Evolutionary conservation across 2,797 vertebrate species (phyloP).

Genomic region (Diplodus sargus): DNA sequence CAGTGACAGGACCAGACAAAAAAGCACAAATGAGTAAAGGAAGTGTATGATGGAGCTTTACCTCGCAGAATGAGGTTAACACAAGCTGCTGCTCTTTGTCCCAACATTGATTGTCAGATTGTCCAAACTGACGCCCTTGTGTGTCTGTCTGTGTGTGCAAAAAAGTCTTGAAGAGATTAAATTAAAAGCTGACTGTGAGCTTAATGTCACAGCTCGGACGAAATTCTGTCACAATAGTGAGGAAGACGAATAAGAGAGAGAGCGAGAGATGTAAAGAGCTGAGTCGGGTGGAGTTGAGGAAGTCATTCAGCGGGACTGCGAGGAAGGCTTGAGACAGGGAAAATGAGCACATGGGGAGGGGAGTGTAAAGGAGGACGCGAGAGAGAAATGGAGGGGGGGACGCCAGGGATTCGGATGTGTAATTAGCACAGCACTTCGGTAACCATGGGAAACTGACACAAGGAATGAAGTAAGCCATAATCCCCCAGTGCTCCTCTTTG

Average conservation of each 20-base stretch:
- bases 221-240: conserved; percentile 53
- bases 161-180: conserved; percentile 33
- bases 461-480: conserved; percentile 12
- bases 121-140: conserved; percentile 10
- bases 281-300: conserved; percentile 20
- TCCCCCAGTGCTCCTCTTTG: background rate
- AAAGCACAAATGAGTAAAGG: conserved; percentile 39
- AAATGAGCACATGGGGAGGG: conserved; percentile 36
- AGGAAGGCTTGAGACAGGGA: conserved; percentile 19
- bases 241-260: conserved; percentile 25
- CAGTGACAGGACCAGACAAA: conserved; percentile 29
- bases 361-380: background rate
- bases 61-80: conserved; percentile 46
- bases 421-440: conserved; percentile 62
- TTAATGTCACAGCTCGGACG: conserved; percentile 54
- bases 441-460: conserved; percentile 61
- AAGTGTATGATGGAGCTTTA: conserved; percentile 28
- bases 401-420: conserved; percentile 53
- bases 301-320: conserved; percentile 18
- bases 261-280: conserved; percentile 23
- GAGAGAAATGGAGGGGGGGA: conserved; percentile 4
- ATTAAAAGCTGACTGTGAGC: conserved; percentile 53
- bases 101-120: conserved; percentile 35
- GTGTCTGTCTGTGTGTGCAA: conserved; percentile 4
- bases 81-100: conserved; percentile 36